A percentile compares a stretch with the other conserved stretches of the same genome.
These are phyloP conservation scores for Druon quercuslanigerum DNA, from an alignment of 1,140 invertebrate genomes.

Conservation along the genomic window DNA sequence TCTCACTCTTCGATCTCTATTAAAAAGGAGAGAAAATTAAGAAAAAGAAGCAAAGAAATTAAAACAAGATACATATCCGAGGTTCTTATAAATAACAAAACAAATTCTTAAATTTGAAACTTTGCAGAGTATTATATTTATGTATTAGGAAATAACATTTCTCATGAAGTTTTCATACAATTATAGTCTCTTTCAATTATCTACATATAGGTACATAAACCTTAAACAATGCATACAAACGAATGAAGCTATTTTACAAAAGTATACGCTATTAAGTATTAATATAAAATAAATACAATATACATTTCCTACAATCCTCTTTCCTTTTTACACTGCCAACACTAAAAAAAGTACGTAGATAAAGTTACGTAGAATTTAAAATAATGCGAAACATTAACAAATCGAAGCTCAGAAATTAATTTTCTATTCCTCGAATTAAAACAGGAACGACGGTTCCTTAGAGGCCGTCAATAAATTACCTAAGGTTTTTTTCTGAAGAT, in stretches of 20 bases:
- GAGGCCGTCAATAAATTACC: too few species aligned
- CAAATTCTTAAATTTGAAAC: background rate
- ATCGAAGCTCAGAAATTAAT: background rate
- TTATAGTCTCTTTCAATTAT: conserved; percentile 23
- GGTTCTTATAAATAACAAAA: background rate
- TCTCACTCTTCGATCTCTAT: too few species aligned
- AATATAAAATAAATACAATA: background rate
- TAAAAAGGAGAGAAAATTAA: background rate
- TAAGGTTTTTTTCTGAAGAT: too few species aligned
- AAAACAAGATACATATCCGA: background rate
- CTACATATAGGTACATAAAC: conserved; percentile 16
- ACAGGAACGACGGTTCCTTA: too few species aligned
- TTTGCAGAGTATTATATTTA: conserved; percentile 23
- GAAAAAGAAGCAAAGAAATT: background rate
- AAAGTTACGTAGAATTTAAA: background rate
- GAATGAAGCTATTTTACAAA: conserved; percentile 30
- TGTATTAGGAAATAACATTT: conserved; percentile 27
- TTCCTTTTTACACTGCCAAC: conserved; percentile 22
- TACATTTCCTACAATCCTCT: background rate
- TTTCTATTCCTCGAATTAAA: too few species aligned
- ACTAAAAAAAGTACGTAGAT: conserved; percentile 2
- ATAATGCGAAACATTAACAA: background rate
- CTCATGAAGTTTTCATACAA: conserved; percentile 3
- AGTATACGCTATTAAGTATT: conserved; percentile 1
- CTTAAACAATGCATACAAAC: conserved; percentile 21